Percentiles rank a stretch among this genome's conserved stretches.
These are phyloP conservation scores for Drosophila lini DNA, from an alignment of 1,140 invertebrate species.

Conservation along the genomic window DNA sequence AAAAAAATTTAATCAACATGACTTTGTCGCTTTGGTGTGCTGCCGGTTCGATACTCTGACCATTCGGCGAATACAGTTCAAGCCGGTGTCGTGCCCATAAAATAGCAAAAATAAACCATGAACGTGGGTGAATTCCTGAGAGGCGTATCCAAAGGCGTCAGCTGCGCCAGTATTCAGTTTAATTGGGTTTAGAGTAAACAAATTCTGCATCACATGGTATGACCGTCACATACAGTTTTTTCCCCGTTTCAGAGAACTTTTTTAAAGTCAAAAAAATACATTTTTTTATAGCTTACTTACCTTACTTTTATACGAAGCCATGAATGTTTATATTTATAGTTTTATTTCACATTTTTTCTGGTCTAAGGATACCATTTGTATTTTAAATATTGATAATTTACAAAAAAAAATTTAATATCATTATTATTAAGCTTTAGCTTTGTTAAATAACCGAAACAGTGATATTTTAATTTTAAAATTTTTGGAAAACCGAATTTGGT, in stretches of 20 bases:
- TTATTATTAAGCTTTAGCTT: no score
- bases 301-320: not conserved
- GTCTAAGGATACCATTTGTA: no score
- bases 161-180: conserved; percentile 7
- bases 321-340: not conserved
- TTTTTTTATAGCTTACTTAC: not conserved
- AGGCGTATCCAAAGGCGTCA: conserved; percentile 12
- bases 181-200: conserved; percentile 11
- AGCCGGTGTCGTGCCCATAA: not conserved
- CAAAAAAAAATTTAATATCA: no score
- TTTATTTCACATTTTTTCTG: no score
- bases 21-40: conserved; percentile 36
- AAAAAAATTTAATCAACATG: conserved; percentile 62
- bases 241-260: not conserved
- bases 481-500: no score
- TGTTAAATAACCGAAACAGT: no score
- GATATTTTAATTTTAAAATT: no score
- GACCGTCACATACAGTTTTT: not conserved
- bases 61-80: conserved; percentile 6
- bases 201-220: conserved; percentile 1
- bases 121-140: conserved; percentile 12
- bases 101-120: conserved; percentile 9
- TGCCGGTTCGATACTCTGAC: not conserved
- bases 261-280: not conserved
- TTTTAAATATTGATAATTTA: no score